phyloP scores from a whole-genome alignment of 2,888 invertebrate species.

The Melanophora roralis region DNA sequence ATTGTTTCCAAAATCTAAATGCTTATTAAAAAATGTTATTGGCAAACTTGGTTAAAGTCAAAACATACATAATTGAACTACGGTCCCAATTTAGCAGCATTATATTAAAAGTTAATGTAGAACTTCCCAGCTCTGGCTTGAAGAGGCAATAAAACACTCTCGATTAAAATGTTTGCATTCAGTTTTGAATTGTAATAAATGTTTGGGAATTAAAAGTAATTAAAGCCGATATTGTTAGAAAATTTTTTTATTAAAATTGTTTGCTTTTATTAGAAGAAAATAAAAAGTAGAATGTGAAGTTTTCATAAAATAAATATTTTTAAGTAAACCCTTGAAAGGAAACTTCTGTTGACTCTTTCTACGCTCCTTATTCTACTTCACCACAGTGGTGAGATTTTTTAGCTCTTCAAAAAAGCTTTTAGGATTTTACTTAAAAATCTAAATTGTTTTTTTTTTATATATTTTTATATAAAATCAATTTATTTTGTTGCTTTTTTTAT shows the following conservation, averaged over 20 bases:
- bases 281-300: background rate
- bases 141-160: background rate
- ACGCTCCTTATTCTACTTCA: background rate
- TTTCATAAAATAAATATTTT: too few relatives aligned
- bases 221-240: conserved; percentile 43
- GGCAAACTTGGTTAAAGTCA: too few relatives aligned
- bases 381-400: conserved; percentile 3
- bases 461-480: background rate
- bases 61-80: too few relatives aligned
- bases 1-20: too few relatives aligned
- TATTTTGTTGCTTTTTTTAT: background rate
- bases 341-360: too few relatives aligned
- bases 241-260: conserved; percentile 46
- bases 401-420: background rate
- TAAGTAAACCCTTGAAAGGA: too few relatives aligned
- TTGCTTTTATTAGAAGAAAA: conserved; percentile 25
- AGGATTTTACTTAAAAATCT: conserved; percentile 26
- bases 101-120: too few relatives aligned
- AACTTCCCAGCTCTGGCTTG: conserved; percentile 14
- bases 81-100: too few relatives aligned
- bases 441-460: background rate
- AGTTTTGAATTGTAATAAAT: conserved; percentile 13
- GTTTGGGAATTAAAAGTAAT: conserved; percentile 33
- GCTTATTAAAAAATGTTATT: too few relatives aligned
- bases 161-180: background rate